phyloP scores from a whole-genome alignment of 2,888 invertebrate genomes.

The Eristalinus aeneus region DNA sequence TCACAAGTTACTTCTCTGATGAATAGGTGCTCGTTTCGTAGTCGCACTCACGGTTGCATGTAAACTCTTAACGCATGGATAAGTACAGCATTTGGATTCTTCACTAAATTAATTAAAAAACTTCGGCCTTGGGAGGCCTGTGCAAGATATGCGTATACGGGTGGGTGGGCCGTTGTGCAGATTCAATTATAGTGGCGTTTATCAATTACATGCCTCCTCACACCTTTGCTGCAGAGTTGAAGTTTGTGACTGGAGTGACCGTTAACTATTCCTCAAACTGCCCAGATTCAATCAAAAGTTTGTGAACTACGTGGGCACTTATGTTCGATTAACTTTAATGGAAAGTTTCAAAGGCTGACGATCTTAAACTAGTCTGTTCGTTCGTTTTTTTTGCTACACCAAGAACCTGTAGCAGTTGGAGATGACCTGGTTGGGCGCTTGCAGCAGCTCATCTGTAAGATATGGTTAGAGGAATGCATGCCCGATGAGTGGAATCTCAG shows the following conservation, averaged over 20 bases:
- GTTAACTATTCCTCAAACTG: neutral
- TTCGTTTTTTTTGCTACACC: no score
- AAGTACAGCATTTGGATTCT: neutral
- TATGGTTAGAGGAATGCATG: no score
- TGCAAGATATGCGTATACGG: neutral
- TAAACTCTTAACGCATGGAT: neutral
- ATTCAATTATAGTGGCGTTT: neutral
- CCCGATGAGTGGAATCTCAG: no score
- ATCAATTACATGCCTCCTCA: neutral
- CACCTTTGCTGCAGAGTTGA: neutral
- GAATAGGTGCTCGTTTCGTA: neutral
- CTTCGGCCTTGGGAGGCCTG: neutral
- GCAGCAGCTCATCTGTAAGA: no score
- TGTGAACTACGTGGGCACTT: no score
- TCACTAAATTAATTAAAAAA: slow-evolving; percentile 35
- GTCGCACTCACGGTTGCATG: neutral
- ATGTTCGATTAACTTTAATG: no score
- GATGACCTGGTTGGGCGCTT: no score
- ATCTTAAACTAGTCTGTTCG: no score
- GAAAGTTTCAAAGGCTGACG: no score
- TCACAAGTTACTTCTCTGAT: slow-evolving; percentile 15
- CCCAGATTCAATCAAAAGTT: neutral
- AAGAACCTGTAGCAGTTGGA: no score
- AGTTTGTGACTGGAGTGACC: neutral
- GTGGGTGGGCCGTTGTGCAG: neutral